These are phyloP conservation scores for Germaria angustata DNA, from an alignment of 2,888 invertebrate genomes.

Conservation along the genomic window DNA sequence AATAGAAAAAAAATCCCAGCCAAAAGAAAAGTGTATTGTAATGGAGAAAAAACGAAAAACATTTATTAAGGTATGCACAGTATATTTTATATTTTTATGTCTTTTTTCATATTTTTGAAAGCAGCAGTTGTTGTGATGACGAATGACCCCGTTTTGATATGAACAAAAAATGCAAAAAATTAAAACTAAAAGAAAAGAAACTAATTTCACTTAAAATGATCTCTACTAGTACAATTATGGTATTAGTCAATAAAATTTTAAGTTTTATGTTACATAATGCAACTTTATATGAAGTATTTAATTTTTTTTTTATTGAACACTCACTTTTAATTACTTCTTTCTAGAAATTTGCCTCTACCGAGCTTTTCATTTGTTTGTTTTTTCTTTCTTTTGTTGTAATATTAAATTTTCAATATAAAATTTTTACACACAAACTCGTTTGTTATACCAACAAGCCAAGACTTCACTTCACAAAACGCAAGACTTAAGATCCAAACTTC, in stretches of 20 bases:
- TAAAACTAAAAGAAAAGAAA: too few relatives aligned
- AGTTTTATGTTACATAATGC: not conserved
- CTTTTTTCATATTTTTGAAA: not conserved
- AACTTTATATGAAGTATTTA: not conserved
- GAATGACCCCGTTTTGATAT: constrained; percentile 46
- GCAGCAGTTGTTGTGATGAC: not conserved
- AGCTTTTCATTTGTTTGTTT: too few relatives aligned
- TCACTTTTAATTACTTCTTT: constrained; percentile 40
- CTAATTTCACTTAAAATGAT: too few relatives aligned
- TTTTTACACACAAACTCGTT: constrained; percentile 46
- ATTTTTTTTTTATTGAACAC: constrained; percentile 13
- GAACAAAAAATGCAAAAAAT: not conserved
- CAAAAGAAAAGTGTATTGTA: constrained; percentile 1
- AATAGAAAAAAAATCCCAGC: not conserved
- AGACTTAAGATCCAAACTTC: constrained; percentile 58
- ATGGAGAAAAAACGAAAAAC: constrained; percentile 19
- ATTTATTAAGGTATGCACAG: constrained; percentile 7
- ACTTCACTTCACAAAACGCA: constrained; percentile 3
- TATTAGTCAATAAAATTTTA: not conserved
- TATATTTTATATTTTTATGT: constrained; percentile 10
- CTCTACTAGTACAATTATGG: not conserved
- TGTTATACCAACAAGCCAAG: not conserved
- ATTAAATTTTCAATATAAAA: not conserved
- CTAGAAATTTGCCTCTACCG: not conserved
- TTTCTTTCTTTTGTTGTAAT: too few relatives aligned